A percentile compares a stretch with the other conserved stretches of the same genome.
phyloP scores from a whole-genome alignment of 2,113 vertebrate species.

The Gadus macrocephalus region DNA sequence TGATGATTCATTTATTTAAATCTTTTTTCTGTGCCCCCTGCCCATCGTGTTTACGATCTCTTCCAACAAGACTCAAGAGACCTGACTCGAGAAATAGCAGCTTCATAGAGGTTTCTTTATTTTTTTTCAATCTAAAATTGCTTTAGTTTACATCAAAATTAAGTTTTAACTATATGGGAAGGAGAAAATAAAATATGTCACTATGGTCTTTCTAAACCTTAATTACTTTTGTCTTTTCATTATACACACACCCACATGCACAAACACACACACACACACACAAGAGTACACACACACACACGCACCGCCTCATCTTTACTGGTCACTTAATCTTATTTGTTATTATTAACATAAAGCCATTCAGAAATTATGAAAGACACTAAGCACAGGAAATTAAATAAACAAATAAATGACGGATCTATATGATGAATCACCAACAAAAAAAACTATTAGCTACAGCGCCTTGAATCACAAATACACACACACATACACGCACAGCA shows the following conservation, averaged over 20 bases:
- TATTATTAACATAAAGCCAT: slow-evolving; percentile 1
- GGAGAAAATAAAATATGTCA: slow-evolving; percentile 7
- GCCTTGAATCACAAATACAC: slow-evolving; percentile 55
- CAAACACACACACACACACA: no score
- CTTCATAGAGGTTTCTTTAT: background rate
- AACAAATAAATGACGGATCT: slow-evolving; percentile 31
- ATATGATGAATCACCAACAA: slow-evolving; percentile 27
- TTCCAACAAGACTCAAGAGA: no score
- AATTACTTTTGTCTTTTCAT: slow-evolving; percentile 30
- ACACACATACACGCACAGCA: slow-evolving; percentile 31
- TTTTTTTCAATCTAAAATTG: slow-evolving; percentile 6
- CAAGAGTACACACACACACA: background rate
- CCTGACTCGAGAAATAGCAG: no score
- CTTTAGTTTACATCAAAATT: slow-evolving; percentile 19
- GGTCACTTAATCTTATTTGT: slow-evolving; percentile 4
- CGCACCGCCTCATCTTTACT: slow-evolving; percentile 15
- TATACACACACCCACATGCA: background rate
- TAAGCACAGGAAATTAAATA: slow-evolving; percentile 24
- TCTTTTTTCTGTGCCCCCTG: background rate
- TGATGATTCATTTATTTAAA: no score
- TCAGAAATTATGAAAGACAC: slow-evolving; percentile 17
- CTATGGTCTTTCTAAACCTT: slow-evolving; percentile 24
- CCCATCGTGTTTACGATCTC: no score
- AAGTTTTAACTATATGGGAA: slow-evolving; percentile 18
- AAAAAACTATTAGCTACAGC: slow-evolving; percentile 45